Conservation (phyloP, 2,888 invertebrate genomes). For the Drosophila sordidula region DNA sequence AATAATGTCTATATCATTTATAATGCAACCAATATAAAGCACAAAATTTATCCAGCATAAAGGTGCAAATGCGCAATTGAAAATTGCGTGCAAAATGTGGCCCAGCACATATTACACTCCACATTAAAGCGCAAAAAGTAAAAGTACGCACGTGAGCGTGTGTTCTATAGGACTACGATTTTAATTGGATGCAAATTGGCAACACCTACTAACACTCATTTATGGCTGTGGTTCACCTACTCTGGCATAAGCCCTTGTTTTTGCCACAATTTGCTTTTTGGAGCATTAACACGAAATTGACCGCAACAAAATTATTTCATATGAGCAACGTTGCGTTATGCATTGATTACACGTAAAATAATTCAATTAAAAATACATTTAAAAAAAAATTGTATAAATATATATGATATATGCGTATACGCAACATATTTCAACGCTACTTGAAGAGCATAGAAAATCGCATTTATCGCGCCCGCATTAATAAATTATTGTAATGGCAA, state of each 20-base stretch:
- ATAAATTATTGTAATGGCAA: constrained; percentile 50
- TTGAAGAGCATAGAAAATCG: constrained; percentile 30
- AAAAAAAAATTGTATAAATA: not conserved
- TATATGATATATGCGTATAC: not conserved
- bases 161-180: constrained; percentile 34
- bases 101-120: constrained; percentile 2
- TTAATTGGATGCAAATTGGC: constrained; percentile 67
- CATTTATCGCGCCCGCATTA: constrained; percentile 54
- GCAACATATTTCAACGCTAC: constrained; percentile 22
- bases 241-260: constrained; percentile 15
- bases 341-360: constrained; percentile 57
- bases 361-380: constrained; percentile 59
- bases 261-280: constrained; percentile 28
- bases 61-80: constrained; percentile 4
- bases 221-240: constrained; percentile 4
- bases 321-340: constrained; percentile 33
- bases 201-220: constrained; percentile 25
- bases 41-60: not conserved
- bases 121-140: not conserved
- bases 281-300: constrained; percentile 47
- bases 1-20: constrained; percentile 3
- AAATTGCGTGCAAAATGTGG: constrained; percentile 27
- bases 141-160: constrained; percentile 7
- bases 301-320: constrained; percentile 55
- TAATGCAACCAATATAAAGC: not conserved